Evolutionary conservation across 1,140 invertebrate species (phyloP).

Genomic region (Caenorhabditis briggsae): DNA sequence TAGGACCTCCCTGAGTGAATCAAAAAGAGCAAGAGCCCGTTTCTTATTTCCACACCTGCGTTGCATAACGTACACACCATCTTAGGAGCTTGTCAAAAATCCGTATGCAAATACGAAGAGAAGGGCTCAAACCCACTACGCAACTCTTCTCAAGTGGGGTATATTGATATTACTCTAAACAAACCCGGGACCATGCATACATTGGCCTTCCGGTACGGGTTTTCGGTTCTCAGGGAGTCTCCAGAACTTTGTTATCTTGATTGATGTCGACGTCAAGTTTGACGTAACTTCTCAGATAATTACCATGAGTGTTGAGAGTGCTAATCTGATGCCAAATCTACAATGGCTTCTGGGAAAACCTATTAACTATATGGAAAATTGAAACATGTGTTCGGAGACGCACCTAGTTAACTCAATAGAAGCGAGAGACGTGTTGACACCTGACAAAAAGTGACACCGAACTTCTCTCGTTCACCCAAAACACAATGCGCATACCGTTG

Average conservation of each 20-base stretch:
- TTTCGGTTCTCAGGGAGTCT: neutral
- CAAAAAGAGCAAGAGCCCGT: neutral
- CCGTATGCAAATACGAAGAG: slow-evolving; percentile 22
- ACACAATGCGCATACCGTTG: slow-evolving; percentile 30
- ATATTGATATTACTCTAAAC: slow-evolving; percentile 46
- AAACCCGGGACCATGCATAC: slow-evolving; percentile 11
- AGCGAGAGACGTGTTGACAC: slow-evolving; percentile 45
- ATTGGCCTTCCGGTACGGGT: neutral
- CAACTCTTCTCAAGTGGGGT: slow-evolving; percentile 23
- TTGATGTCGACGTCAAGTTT: slow-evolving; percentile 19
- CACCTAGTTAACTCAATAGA: slow-evolving; percentile 51
- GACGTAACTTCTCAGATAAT: slow-evolving; percentile 21
- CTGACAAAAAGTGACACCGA: slow-evolving; percentile 53
- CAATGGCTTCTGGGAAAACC: neutral
- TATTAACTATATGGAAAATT: slow-evolving; percentile 7
- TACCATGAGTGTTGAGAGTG: neutral
- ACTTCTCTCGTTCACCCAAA: neutral
- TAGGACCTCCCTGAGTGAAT: neutral
- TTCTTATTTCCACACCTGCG: slow-evolving; percentile 44
- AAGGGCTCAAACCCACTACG: slow-evolving; percentile 33
- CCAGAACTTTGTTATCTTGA: neutral
- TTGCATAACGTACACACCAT: slow-evolving; percentile 44
- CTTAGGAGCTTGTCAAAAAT: slow-evolving; percentile 42
- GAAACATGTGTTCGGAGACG: slow-evolving; percentile 17
- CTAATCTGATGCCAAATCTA: slow-evolving; percentile 16